A percentile compares a stretch with the other conserved stretches of the same genome.
Conservation (phyloP, 2,113 vertebrate genomes). For the Malurus melanocephalus region DNA sequence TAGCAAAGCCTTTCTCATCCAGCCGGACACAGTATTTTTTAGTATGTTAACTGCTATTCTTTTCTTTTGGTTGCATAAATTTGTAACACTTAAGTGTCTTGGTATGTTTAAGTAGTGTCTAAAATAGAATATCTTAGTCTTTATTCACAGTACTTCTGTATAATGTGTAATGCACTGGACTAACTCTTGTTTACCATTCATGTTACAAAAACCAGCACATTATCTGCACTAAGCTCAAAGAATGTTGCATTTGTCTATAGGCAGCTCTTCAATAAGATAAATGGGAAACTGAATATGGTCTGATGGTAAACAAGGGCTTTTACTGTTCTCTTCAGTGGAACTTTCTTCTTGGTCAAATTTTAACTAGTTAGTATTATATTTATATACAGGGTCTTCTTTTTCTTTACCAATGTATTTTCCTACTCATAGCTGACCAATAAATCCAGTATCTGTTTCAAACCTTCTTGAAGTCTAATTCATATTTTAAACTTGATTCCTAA, state of each 20-base stretch:
- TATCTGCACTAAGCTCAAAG: constrained; percentile 95
- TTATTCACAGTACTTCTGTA: constrained; percentile 78
- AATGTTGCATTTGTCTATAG: constrained; percentile 86
- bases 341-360: constrained; percentile 88
- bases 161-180: constrained; percentile 95
- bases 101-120: constrained; percentile 74
- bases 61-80: constrained; percentile 72
- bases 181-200: constrained; percentile 98
- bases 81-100: constrained; percentile 70
- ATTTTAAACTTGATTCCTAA: constrained; percentile 31
- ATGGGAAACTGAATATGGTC: constrained; percentile 85
- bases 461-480: constrained; percentile 84
- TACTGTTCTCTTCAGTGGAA: constrained; percentile 88
- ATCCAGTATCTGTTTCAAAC: constrained; percentile 94
- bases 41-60: constrained; percentile 70
- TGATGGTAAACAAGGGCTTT: constrained; percentile 97
- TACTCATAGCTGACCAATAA: constrained; percentile 98
- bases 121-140: constrained; percentile 74
- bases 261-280: constrained; percentile 94
- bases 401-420: constrained; percentile 98
- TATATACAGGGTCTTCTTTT: constrained; percentile 95
- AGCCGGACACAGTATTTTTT: constrained; percentile 69
- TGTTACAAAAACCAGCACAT: constrained; percentile 92
- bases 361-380: constrained; percentile 91
- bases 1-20: constrained; percentile 57